Evolutionary conservation across 1,140 invertebrate genomes (phyloP), one percentile per base, ranked within the genome.

Genomic region (Drosophila willistoni): DNA sequence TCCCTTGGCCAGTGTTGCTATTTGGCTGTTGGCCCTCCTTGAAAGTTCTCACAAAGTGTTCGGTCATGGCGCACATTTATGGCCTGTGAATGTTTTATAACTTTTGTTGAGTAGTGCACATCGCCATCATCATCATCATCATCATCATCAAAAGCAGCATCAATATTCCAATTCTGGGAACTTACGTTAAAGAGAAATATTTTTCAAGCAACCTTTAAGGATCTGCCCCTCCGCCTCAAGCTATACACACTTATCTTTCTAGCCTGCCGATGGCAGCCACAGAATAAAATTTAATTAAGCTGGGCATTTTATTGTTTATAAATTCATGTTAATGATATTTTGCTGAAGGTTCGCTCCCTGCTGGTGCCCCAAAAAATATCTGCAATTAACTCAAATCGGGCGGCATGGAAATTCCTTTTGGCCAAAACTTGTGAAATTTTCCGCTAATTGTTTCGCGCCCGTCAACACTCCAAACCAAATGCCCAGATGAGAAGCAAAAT

Each of bases 311-410:
- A 87, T 87, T 89, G 84, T 87, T 87, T 87, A 87, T 87, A 89
- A 87, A 87, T 87, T 87, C 80, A 87, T 87, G 84, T 89, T 87
- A 87, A 87, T 89, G 84, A 87, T 87, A 89, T 89, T 87, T 51
- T 51, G 44, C 44, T 84, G 68, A 71, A 75, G 62, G 68, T 41
- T 39, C 19, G n/a, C 65, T 55, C 60, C 66, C 66, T 51, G 44
- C 44, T 51, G 44, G 44, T 51, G 44, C 44, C 44, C 44, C 44
- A 64, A 80, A 87, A 87, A 82, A 78, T 89, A 83, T 83, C 80
- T 80, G 77, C 80, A 87, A 87, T 89, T 87, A 87, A 82, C 68
- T 74, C 73, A 76, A 84, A 80, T 68, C 73, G 67, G 14, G 71
- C 64, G 82, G 65, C 80, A 71, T 78, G 71, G 67, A 76, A 77